A percentile compares a stretch with the other conserved stretches of the same genome.
Evolutionary conservation across 2,113 vertebrate genomes (phyloP).

Genomic region (Lutjanus erythropterus): DNA sequence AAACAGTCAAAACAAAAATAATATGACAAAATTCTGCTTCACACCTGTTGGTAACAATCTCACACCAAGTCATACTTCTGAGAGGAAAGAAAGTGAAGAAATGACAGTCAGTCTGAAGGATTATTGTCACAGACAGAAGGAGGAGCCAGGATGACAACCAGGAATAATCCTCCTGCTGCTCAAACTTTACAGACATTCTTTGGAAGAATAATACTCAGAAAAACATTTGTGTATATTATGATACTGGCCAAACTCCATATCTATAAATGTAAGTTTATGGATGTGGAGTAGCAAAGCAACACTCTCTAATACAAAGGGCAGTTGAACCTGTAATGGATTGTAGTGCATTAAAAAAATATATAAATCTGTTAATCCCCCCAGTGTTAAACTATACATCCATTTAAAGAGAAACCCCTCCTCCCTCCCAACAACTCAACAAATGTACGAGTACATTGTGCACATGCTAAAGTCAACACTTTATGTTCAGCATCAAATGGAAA

Average conservation of each 20-base stretch:
- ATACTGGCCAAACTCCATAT: too few species aligned
- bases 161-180: conserved; percentile 10
- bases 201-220: too few species aligned
- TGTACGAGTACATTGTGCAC: not conserved
- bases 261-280: too few species aligned
- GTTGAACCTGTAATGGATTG: too few species aligned
- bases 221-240: too few species aligned
- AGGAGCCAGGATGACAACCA: not conserved
- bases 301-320: too few species aligned
- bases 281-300: too few species aligned
- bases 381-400: too few species aligned
- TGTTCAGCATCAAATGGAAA: conserved; percentile 1
- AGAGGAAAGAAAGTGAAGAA: not conserved
- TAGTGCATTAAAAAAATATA: too few species aligned
- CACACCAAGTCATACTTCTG: not conserved
- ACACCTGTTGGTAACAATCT: not conserved
- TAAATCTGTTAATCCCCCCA: too few species aligned
- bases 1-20: not conserved
- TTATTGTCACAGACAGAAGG: not conserved
- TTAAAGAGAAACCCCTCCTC: too few species aligned
- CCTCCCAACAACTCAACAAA: not conserved
- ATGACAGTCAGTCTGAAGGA: not conserved
- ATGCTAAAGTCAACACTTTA: not conserved
- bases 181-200: too few species aligned
- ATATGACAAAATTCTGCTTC: not conserved